Evolutionary conservation across 2,113 vertebrate species (phyloP), one percentile per base, ranked within the genome.

Genomic region (Myotis lucifugus): DNA sequence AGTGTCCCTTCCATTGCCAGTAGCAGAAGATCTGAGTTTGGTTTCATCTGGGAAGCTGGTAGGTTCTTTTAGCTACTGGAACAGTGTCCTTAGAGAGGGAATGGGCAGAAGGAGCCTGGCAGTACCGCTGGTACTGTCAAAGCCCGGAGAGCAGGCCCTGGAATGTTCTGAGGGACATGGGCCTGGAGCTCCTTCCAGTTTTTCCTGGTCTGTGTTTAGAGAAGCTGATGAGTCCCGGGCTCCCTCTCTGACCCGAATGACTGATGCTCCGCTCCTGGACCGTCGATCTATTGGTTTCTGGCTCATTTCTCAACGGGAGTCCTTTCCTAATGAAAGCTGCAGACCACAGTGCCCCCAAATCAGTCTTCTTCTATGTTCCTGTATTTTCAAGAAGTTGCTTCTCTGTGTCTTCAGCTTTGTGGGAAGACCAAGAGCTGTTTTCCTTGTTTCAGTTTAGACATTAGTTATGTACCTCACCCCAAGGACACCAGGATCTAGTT

Each of bases 351-450:
- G 46, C 34, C 66, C 54, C 29, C n/a, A 59, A 14, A 32, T 79
- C 42, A 7, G 10, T 52, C 74, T 81, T 83, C 29, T 8, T 59
- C 77, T n/a, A 2, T 56, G 40, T 67, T 27, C 54, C 13, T 54
- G 13, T 50, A 42, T 93, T 94, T 96, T 85, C 10, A 67, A 64
- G 54, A 88, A 91, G 37, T 54, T 88, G 40, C 29, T 94, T 91
- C 23, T 78, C 70, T 34, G 9, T 91, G 46, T 84, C 87, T 94
- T 86, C 32, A 50, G 42, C 72, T 90, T 61, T 27, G 50, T 54
- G 40, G 8, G 15, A 61, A 86, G 59, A 70, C 70, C 46, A 74
- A 40, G 19, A 50, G 5, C 27, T 69, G 5, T n/a, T 46, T 50
- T 81, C 14, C 42, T n/a, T 64, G 1, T 61, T 78, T 79, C 1